Percentiles rank a stretch among this genome's conserved stretches.
These are phyloP conservation scores for Peromyscus eremicus DNA, from an alignment of 2,797 vertebrate species.

Conservation along the genomic window DNA sequence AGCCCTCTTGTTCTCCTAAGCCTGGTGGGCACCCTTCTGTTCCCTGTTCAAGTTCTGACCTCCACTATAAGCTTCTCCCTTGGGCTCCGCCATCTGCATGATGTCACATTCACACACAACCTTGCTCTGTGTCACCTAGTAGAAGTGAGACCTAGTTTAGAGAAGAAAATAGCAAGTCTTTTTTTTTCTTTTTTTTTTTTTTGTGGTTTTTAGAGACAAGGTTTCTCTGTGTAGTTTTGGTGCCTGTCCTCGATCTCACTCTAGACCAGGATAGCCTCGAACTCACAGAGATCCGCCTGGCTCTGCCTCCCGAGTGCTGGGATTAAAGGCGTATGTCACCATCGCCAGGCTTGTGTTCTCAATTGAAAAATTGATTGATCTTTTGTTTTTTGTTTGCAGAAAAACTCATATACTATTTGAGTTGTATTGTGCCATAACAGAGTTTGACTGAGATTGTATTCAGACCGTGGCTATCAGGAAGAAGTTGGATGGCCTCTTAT, in stretches of 20 bases:
- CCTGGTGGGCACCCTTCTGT: background rate
- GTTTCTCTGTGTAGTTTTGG: no score
- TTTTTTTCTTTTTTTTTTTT: no score
- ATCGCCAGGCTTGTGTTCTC: background rate
- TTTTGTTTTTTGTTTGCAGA: constrained; percentile 16
- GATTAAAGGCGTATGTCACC: no score
- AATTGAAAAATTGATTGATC: background rate
- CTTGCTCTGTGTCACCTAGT: background rate
- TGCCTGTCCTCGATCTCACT: no score
- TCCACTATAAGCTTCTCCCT: background rate
- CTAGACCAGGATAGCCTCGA: no score
- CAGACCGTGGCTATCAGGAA: background rate
- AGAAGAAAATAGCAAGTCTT: background rate
- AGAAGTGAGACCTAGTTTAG: constrained; percentile 25
- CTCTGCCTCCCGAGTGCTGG: no score
- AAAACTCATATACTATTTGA: background rate
- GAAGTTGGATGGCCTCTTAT: background rate
- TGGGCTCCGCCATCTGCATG: background rate
- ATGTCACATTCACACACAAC: background rate
- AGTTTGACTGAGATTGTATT: constrained; percentile 25
- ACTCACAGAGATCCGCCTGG: no score
- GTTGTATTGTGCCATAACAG: background rate
- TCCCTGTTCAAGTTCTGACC: background rate
- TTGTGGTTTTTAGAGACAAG: no score
- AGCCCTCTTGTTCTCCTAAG: background rate